phyloP scores from a whole-genome alignment of 2,797 vertebrate species.

The Acanthopagrus latus region DNA sequence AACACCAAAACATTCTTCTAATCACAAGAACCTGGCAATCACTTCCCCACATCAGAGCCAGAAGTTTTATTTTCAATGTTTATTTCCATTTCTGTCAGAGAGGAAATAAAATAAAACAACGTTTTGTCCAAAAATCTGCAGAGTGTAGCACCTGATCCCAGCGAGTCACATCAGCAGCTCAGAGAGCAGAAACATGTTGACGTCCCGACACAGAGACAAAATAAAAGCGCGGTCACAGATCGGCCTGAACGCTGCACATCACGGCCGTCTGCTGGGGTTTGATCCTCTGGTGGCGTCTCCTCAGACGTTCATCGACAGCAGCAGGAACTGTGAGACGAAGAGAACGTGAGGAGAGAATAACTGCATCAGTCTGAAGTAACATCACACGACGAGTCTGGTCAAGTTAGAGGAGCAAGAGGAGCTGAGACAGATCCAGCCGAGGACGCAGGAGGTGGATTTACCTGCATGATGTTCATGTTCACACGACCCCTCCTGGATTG shows the following conservation, averaged over 20 bases:
- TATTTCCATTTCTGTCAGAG: constrained; percentile 39
- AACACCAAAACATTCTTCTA: neutral
- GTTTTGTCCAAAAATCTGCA: constrained; percentile 24
- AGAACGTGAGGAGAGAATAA: neutral
- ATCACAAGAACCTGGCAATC: neutral
- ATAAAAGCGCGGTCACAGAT: neutral
- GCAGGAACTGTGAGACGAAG: constrained; percentile 78
- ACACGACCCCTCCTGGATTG: constrained; percentile 68
- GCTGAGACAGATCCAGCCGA: neutral
- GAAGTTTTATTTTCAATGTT: constrained; percentile 32
- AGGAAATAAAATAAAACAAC: constrained; percentile 38
- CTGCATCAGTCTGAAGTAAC: neutral
- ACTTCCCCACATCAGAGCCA: neutral
- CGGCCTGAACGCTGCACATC: neutral
- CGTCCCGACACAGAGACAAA: constrained; percentile 5
- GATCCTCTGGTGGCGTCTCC: constrained; percentile 50
- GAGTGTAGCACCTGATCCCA: constrained; percentile 9
- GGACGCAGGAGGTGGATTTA: constrained; percentile 44
- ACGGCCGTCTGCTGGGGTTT: neutral
- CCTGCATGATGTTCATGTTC: constrained; percentile 83
- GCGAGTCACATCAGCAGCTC: neutral
- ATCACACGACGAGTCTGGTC: neutral
- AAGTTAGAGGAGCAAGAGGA: neutral
- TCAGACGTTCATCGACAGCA: constrained; percentile 87
- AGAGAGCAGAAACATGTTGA: constrained; percentile 3